These are phyloP conservation scores for Tachysurus vachellii DNA, from an alignment of 2,113 vertebrate genomes.

Conservation along the genomic window DNA sequence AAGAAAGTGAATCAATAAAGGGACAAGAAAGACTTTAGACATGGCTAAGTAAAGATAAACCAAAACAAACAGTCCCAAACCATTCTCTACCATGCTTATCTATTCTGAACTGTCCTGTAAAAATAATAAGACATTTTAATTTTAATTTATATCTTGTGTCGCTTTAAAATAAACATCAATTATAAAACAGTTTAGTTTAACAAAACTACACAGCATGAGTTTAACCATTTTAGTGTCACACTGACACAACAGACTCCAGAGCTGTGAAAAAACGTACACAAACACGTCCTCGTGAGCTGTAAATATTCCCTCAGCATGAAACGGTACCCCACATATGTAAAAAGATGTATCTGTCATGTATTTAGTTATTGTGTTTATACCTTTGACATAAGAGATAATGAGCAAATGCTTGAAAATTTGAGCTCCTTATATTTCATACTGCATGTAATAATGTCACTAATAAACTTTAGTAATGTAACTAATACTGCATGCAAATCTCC, in stretches of 20 bases:
- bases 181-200: not conserved
- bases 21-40: not conserved
- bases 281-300: not conserved
- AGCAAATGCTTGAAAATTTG: too few relatives aligned
- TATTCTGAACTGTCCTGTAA: too few relatives aligned
- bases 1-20: not conserved
- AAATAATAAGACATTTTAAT: too few relatives aligned
- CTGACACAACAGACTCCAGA: not conserved
- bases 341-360: not conserved
- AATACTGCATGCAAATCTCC: too few relatives aligned
- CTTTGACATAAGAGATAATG: too few relatives aligned
- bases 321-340: conserved; percentile 18
- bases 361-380: not conserved
- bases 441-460: too few relatives aligned
- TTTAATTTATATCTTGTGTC: not conserved
- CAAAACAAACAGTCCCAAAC: too few relatives aligned
- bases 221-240: not conserved
- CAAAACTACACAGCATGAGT: not conserved
- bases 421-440: too few relatives aligned
- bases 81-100: too few relatives aligned
- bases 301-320: conserved; percentile 7
- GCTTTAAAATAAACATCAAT: not conserved
- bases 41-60: too few relatives aligned
- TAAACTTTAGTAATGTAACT: too few relatives aligned
- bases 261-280: conserved; percentile 31